Evolutionary conservation across 23 tunicate species (phyloP).

Genomic region (Clavelina lepadiformis): DNA sequence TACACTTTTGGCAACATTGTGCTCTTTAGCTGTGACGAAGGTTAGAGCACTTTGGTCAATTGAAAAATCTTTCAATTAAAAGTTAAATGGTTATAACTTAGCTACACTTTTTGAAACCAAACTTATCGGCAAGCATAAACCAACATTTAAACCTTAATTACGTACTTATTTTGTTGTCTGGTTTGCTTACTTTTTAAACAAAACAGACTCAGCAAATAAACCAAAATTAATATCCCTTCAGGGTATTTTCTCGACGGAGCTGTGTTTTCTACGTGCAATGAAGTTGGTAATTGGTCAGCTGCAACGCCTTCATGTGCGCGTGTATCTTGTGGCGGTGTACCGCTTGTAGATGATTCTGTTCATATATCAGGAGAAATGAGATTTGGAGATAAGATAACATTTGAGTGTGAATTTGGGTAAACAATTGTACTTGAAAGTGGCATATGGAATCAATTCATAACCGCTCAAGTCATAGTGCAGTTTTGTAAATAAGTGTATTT

Average conservation of each 20-base stretch:
- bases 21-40: conserved; percentile 38
- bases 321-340: conserved; percentile 59
- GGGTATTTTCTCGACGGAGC: conserved; percentile 52
- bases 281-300: conserved; percentile 42
- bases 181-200: too few relatives aligned
- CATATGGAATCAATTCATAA: too few relatives aligned
- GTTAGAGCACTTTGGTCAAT: too few relatives aligned
- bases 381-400: conserved; percentile 36
- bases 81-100: too few relatives aligned
- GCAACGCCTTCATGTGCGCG: conserved; percentile 29
- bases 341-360: conserved; percentile 26
- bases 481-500: too few relatives aligned
- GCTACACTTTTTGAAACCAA: too few relatives aligned
- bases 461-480: too few relatives aligned
- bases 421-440: too few relatives aligned
- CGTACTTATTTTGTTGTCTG: too few relatives aligned
- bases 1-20: conserved; percentile 43
- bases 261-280: conserved; percentile 28
- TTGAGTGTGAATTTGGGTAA: conserved; percentile 54
- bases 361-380: not conserved
- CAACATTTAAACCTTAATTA: not conserved
- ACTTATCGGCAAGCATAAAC: not conserved
- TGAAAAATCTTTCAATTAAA: too few relatives aligned
- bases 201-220: too few relatives aligned
- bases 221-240: not conserved